phyloP scores from a whole-genome alignment of 2,113 vertebrate genomes.

The Oryzias javanicus region DNA sequence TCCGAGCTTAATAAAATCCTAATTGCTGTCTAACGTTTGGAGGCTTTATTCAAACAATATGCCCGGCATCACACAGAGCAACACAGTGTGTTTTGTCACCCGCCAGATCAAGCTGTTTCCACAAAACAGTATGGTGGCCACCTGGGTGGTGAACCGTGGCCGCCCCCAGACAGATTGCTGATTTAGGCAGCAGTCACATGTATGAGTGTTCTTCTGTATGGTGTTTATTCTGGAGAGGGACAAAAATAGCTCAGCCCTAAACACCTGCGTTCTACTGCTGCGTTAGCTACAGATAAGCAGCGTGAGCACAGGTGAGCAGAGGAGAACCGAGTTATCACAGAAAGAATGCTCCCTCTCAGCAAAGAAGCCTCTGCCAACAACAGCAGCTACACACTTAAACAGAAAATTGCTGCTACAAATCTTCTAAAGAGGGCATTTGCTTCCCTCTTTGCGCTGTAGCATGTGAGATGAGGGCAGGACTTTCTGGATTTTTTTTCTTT shows the following conservation, averaged over 20 bases:
- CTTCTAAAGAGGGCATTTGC: conserved; percentile 37
- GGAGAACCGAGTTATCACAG: conserved; percentile 26
- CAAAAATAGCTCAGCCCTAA: conserved; percentile 42
- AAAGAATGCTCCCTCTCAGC: conserved; percentile 47
- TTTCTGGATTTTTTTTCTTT: conserved; percentile 24
- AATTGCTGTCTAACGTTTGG: conserved; percentile 25
- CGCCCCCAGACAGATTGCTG: conserved; percentile 56
- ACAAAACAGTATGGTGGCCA: conserved; percentile 50
- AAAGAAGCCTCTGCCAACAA: conserved; percentile 35
- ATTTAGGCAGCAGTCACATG: conserved; percentile 28
- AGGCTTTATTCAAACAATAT: conserved; percentile 34
- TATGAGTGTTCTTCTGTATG: conserved; percentile 6
- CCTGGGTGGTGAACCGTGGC: conserved; percentile 51
- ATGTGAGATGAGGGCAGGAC: conserved; percentile 30
- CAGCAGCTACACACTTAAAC: conserved; percentile 30
- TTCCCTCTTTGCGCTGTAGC: conserved; percentile 28
- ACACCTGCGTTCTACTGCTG: conserved; percentile 56
- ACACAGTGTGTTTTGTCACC: conserved; percentile 47
- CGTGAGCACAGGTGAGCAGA: conserved; percentile 36
- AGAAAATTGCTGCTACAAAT: conserved; percentile 49
- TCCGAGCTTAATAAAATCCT: conserved; percentile 10
- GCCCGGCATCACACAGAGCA: conserved; percentile 16
- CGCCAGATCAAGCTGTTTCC: conserved; percentile 51
- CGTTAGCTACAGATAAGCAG: conserved; percentile 37
- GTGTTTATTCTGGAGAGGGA: conserved; percentile 5